Evolutionary conservation across 2,797 vertebrate species (phyloP), one percentile per base, ranked within the genome.

Genomic region (Rhodeus uyekii): DNA sequence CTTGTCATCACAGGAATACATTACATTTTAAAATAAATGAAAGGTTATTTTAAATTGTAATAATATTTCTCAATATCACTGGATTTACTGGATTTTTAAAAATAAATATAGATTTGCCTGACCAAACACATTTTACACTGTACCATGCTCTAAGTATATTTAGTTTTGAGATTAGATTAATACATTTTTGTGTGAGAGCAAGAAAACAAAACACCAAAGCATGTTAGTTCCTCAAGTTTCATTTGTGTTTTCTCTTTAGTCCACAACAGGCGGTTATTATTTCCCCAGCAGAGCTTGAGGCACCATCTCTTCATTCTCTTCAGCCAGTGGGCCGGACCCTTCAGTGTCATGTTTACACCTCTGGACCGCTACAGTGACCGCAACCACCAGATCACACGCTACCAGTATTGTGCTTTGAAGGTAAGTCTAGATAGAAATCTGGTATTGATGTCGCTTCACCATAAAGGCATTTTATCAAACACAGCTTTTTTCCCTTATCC

Each of bases 311-410:
- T 99, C 94, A 99, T 99, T 88, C 94, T 99, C 83, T 99, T 99
- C 90, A 99, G 98, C 90, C 98, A 99, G 77, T 99, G 98, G 98
- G 98, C 98, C 0, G 98, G 98, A 73, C 98, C 98, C 61, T 99
- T 99, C 95, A 99, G 98, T 84, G 96, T 99, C 83, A 99, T 99
- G 98, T 99, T 99, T 87, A 99, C 98, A 0, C 98, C 98, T 1
- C 92, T 99, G 76, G 98, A 99, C 80, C 97, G 98, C 36, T 99
- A 99, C 90, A 99, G 98, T 64, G 98, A 99, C 78, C 95, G 98
- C 87, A 99, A 99, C 88, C 98, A 99, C 86, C 98, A 99, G 93
- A 99, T 99, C 86, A 99, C 97, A 76, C 96, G 98, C 91, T 99
- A 99, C 84, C 98, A 99, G 88, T 99, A 99, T 87, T 98, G 97